phyloP scores from a whole-genome alignment of 2,113 vertebrate genomes.

The Leiothrix lutea region DNA sequence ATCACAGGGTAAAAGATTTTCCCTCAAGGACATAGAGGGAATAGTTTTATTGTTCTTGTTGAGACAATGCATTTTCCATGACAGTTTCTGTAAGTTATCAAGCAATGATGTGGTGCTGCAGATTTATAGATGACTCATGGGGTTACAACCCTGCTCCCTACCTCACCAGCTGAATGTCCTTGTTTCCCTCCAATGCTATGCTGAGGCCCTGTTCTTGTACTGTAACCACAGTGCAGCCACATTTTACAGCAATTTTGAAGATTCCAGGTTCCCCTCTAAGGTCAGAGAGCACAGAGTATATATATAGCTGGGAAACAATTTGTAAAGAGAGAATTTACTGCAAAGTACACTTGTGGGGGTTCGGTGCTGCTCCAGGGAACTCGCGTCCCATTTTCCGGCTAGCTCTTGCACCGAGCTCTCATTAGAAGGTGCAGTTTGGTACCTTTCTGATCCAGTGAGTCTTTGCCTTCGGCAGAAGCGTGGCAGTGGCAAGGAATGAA shows the following conservation, averaged over 20 bases:
- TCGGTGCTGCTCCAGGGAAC: no score
- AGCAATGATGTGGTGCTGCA: accelerated
- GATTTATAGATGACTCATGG: not conserved
- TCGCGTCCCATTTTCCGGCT: no score
- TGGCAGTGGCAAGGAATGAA: no score
- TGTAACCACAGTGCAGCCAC: not conserved
- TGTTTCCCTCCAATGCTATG: not conserved
- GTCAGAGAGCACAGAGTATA: not conserved
- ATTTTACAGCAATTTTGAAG: not conserved
- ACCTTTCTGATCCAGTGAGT: no score
- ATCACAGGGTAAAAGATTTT: not conserved
- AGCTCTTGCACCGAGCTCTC: no score
- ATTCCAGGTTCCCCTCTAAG: not conserved
- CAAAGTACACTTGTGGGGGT: not conserved
- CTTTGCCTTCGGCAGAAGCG: no score
- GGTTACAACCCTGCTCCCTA: not conserved
- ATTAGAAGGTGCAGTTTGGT: no score
- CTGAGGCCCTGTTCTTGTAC: not conserved
- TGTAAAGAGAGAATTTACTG: not conserved
- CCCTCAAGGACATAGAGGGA: not conserved
- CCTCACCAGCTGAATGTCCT: not conserved
- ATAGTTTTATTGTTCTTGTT: not conserved
- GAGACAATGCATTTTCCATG: not conserved
- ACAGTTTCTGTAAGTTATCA: not conserved
- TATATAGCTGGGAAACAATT: not conserved